Evolutionary conservation across 2,888 invertebrate species (phyloP), one percentile per base, ranked within the genome.

Genomic region (Chorisops tibialis): DNA sequence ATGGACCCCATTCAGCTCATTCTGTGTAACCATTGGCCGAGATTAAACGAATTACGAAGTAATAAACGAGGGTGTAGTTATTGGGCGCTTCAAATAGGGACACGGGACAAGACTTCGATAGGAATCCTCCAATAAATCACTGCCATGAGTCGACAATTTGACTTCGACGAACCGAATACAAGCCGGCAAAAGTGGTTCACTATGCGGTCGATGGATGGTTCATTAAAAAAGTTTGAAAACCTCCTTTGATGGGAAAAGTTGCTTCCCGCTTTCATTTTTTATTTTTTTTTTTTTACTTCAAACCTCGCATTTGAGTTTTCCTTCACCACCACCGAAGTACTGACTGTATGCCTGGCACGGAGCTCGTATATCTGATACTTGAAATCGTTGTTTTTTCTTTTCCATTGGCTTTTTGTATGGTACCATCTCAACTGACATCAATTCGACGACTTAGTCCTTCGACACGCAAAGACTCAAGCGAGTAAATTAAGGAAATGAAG

Each of bases 11-110:
- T 56, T 56, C 30, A 30, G 45, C 24, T 16, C 56, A 56, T 43
- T 56, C 56, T 43, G 30, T 43, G 43, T n/a, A 35, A 56, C 56
- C 56, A 45, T 18, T 45, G 54, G 56, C 14, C 49, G 22, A 64
- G 61, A 64, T 64, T 64, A 64, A 64, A 61, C 61, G 61, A 64
- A 61, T 64, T 58, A 58, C 56, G 39, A 51, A 56, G 63, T 52
- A 64, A 58, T 61, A 64, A 56, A 58, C 59, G 50, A 52, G 22
- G 51, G 58, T 37, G 58, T 59, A 58, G 58, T 64, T 58, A 64
- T 50, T 58, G 63, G 18, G 43, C 35, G 43, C 24, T 30, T 56
- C 30, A 35, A 56, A 45, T 45, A n/a, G n/a, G 56, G 45, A 18
- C 19, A 16, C 45, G 24, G 16, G 56, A 56, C 45, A 45, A 41